These are phyloP conservation scores for Mycteria americana DNA, from an alignment of 2,797 vertebrate species.

Conservation along the genomic window DNA sequence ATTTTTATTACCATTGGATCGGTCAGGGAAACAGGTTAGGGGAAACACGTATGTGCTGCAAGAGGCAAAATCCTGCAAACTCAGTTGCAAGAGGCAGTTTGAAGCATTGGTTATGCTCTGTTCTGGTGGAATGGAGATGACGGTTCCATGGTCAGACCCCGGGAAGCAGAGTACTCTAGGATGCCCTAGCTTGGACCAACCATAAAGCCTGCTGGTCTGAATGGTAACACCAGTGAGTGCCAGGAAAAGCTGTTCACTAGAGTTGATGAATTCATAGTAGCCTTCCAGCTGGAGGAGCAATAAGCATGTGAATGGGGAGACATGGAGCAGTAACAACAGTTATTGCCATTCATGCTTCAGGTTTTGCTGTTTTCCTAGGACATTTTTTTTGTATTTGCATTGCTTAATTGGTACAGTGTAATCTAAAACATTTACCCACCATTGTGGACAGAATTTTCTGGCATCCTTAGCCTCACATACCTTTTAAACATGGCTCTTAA, in stretches of 20 bases:
- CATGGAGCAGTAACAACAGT: background rate
- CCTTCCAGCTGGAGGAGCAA: background rate
- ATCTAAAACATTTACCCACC: background rate
- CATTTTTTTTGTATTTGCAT: background rate
- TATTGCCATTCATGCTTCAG: background rate
- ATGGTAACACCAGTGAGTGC: background rate
- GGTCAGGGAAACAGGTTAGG: background rate
- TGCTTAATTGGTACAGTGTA: background rate
- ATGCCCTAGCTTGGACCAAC: background rate
- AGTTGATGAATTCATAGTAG: background rate
- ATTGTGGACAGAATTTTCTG: background rate
- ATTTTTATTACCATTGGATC: background rate
- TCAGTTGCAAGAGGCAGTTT: background rate
- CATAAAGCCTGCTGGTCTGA: rapidly evolving
- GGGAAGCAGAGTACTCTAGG: background rate
- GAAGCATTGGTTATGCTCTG: background rate
- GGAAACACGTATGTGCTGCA: background rate
- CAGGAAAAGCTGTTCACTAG: background rate
- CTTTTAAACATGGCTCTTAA: background rate
- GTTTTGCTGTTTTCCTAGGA: background rate
- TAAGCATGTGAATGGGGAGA: background rate
- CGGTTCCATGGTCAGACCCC: background rate
- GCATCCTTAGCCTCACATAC: background rate
- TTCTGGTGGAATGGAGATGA: background rate
- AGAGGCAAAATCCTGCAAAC: background rate